A percentile compares a stretch with the other conserved stretches of the same genome.
These are phyloP conservation scores for Diplosoma virens DNA, from an alignment of 23 tunicate species.

Conservation along the genomic window DNA sequence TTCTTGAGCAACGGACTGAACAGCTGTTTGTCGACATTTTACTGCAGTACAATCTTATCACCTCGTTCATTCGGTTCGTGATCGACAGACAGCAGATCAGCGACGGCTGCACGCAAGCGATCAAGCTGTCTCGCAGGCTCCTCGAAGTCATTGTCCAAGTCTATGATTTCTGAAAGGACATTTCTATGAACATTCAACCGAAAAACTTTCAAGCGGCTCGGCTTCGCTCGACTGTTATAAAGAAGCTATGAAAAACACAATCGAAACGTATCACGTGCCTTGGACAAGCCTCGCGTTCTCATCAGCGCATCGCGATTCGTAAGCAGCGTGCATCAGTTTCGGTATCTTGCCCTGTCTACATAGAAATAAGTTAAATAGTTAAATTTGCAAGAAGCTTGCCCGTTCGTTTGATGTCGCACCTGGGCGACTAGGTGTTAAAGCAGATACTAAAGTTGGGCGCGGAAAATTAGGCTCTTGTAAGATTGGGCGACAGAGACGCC, in stretches of 20 bases:
- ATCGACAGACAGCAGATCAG: background rate
- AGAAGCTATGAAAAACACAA: background rate
- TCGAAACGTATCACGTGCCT: constrained; percentile 14
- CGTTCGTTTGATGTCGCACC: too few relatives aligned
- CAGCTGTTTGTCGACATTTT: too few relatives aligned
- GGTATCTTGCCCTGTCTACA: constrained; percentile 19
- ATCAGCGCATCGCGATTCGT: constrained; percentile 9
- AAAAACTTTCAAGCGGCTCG: background rate
- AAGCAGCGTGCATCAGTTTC: constrained; percentile 7
- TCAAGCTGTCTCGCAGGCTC: background rate
- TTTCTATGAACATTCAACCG: background rate
- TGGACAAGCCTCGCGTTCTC: constrained; percentile 10
- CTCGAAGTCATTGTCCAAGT: background rate
- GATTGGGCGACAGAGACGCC: too few relatives aligned
- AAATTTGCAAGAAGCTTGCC: too few relatives aligned
- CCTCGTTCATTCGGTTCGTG: too few relatives aligned
- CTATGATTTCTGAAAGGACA: background rate
- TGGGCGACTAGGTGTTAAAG: too few relatives aligned
- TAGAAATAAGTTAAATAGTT: too few relatives aligned
- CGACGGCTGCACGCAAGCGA: background rate
- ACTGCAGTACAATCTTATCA: too few relatives aligned
- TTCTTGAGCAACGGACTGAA: too few relatives aligned
- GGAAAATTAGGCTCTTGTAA: too few relatives aligned
- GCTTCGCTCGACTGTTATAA: too few relatives aligned
- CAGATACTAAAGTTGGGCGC: too few relatives aligned